Conservation (phyloP, 2,888 invertebrate genomes). For the Physocephala rufipes region DNA sequence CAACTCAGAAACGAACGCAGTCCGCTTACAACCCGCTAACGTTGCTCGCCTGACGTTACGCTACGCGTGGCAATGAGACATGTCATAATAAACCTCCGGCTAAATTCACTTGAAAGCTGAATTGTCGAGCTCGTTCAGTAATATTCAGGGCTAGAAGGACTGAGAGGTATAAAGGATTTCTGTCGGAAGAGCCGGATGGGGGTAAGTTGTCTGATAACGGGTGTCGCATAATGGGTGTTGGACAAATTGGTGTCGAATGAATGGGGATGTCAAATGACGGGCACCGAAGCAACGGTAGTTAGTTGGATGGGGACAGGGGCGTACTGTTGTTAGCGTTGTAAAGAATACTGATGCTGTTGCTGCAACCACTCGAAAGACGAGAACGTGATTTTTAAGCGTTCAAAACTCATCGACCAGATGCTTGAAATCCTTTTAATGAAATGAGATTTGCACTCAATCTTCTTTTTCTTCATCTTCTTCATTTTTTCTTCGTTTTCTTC, state of each 20-base stretch:
- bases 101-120: conserved; percentile 27
- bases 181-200: no score
- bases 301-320: background rate
- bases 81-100: conserved; percentile 30
- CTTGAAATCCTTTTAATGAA: conserved; percentile 35
- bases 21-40: background rate
- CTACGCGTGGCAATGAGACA: conserved; percentile 15
- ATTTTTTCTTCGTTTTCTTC: background rate
- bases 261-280: background rate
- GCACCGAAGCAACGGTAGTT: background rate
- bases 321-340: conserved; percentile 5
- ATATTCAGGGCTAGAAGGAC: no score
- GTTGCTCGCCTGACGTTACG: background rate
- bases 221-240: background rate
- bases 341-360: conserved; percentile 21
- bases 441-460: conserved; percentile 20
- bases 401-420: conserved; percentile 32
- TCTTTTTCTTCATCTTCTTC: background rate
- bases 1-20: background rate
- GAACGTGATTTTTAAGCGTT: conserved; percentile 34
- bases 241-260: no score
- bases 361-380: conserved; percentile 30
- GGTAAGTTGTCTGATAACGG: background rate
- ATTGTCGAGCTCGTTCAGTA: background rate
- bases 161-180: no score